Conservation (phyloP, 2,888 invertebrate species). For the Mythimna impura region DNA sequence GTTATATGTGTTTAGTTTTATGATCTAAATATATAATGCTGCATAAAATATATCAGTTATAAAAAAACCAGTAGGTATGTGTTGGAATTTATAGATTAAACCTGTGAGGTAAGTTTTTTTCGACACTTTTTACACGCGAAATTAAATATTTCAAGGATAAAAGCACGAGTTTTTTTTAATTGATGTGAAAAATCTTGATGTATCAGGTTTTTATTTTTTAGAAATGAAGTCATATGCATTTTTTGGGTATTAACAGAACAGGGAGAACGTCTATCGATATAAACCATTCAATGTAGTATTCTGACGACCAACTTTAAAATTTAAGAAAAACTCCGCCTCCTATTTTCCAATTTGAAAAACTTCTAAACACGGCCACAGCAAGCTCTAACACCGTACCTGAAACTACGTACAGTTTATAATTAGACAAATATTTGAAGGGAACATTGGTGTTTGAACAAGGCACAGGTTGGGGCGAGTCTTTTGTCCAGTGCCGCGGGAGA, state of each 20-base stretch:
- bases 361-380: conserved; percentile 48
- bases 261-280: not conserved
- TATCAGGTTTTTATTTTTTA: not conserved
- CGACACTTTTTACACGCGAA: not conserved
- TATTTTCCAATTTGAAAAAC: conserved; percentile 20
- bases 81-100: too few species aligned
- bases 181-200: not conserved
- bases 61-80: not conserved
- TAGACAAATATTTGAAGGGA: conserved; percentile 83
- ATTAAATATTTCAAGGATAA: not conserved
- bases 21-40: not conserved
- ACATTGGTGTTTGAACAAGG: conserved; percentile 80
- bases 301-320: too few species aligned
- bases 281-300: not conserved
- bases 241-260: not conserved
- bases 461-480: conserved; percentile 70
- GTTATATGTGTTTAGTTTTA: not conserved
- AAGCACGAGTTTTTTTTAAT: not conserved
- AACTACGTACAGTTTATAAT: conserved; percentile 75
- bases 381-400: conserved; percentile 57
- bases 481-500: conserved; percentile 69
- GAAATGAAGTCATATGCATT: not conserved
- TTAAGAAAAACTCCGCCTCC: not conserved
- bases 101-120: not conserved
- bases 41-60: not conserved